These are phyloP conservation scores for Drosophila ananassae DNA, from an alignment of 1,140 invertebrate genomes.

Conservation along the genomic window DNA sequence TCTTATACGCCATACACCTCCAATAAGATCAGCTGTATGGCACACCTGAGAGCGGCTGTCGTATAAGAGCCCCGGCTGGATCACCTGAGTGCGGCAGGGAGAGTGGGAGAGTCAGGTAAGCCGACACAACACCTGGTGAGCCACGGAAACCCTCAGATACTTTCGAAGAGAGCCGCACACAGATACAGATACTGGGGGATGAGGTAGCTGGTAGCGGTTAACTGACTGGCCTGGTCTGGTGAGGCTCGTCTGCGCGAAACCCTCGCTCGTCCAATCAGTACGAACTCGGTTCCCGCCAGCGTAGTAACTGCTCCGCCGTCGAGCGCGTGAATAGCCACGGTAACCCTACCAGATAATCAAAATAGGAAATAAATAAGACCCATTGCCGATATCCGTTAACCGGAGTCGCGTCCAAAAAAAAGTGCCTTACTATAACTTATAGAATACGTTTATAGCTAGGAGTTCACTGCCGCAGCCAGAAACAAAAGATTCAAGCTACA, in stretches of 20 bases:
- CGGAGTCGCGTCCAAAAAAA: neutral
- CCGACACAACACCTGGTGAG: slow-evolving; percentile 24
- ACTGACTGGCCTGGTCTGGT: slow-evolving; percentile 64
- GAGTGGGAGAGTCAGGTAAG: slow-evolving; percentile 6
- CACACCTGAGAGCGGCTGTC: slow-evolving; percentile 39
- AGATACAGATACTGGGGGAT: slow-evolving; percentile 5
- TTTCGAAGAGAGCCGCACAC: slow-evolving; percentile 6
- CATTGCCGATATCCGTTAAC: neutral
- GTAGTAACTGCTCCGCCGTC: slow-evolving; percentile 71
- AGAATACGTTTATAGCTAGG: slow-evolving; percentile 15
- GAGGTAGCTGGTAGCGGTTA: slow-evolving; percentile 20
- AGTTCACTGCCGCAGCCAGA: slow-evolving; percentile 26
- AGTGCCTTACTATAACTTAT: slow-evolving; percentile 30
- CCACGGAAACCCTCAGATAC: neutral
- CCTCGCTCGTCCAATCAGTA: slow-evolving; percentile 83
- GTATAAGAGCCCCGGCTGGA: slow-evolving; percentile 27
- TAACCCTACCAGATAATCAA: neutral
- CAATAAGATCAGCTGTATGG: slow-evolving; percentile 66
- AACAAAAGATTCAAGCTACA: slow-evolving; percentile 32
- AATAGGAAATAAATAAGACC: neutral
- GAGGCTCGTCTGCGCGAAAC: slow-evolving; percentile 81
- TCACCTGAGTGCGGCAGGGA: slow-evolving; percentile 7
- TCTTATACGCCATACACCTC: slow-evolving; percentile 53
- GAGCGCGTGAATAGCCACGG: slow-evolving; percentile 47
- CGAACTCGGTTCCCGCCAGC: slow-evolving; percentile 82